A percentile compares a stretch with the other conserved stretches of the same genome.
Conservation (phyloP, 2,888 invertebrate species). For the Ditula angustiorana region DNA sequence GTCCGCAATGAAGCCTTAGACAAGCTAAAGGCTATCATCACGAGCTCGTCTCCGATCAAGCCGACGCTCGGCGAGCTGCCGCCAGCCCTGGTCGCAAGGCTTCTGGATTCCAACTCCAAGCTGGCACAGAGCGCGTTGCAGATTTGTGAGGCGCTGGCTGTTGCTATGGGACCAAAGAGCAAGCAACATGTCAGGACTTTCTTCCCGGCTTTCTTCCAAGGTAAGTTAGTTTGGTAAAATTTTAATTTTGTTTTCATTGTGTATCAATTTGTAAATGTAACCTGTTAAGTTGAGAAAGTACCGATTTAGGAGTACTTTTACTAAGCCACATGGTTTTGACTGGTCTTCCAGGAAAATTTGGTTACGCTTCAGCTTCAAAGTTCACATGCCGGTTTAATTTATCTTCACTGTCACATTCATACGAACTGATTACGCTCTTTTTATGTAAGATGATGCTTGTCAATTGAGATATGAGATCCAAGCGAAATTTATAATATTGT, state of each 20-base stretch:
- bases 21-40: conserved; percentile 89
- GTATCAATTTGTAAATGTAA: too few relatives aligned
- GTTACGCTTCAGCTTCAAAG: too few relatives aligned
- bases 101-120: conserved; percentile 96
- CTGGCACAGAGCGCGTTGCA: conserved; percentile 93
- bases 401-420: too few relatives aligned
- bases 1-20: conserved; percentile 90
- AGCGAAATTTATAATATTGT: too few relatives aligned
- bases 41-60: conserved; percentile 92
- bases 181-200: conserved; percentile 92
- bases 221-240: conserved; percentile 63
- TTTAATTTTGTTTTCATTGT: neutral
- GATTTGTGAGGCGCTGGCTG: conserved; percentile 93
- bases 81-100: conserved; percentile 90
- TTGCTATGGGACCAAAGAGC: conserved; percentile 93
- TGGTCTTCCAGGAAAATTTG: too few relatives aligned
- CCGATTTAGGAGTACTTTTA: too few relatives aligned
- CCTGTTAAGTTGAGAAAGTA: too few relatives aligned
- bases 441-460: too few relatives aligned
- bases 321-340: too few relatives aligned
- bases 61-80: conserved; percentile 94
- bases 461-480: too few relatives aligned
- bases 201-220: conserved; percentile 95
- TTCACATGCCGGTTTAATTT: too few relatives aligned
- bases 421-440: too few relatives aligned